Conservation (phyloP, 2,113 vertebrate species). For the Hystrix cristata region DNA sequence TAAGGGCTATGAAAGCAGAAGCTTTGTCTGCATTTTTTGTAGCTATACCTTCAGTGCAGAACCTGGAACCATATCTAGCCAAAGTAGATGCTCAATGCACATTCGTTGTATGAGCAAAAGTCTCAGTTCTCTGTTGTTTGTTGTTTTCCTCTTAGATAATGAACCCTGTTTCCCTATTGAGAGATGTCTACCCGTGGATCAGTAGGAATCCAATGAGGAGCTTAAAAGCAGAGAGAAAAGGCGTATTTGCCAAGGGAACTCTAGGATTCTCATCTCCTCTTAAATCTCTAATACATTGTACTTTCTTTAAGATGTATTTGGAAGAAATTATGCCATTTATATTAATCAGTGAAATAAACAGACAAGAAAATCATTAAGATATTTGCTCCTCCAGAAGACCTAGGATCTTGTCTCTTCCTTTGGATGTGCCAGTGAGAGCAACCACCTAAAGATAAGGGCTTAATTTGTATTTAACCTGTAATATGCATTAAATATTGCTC, state of each 20-base stretch:
- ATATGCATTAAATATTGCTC: too few species aligned
- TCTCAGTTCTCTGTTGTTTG: not conserved
- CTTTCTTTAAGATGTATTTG: not conserved
- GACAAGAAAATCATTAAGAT: not conserved
- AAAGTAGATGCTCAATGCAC: not conserved
- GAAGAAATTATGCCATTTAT: not conserved
- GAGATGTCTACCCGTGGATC: not conserved
- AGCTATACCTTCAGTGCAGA: not conserved
- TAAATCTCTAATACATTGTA: too few species aligned
- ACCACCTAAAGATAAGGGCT: not conserved
- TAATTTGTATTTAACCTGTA: not conserved
- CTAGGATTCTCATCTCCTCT: not conserved
- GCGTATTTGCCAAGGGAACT: not conserved
- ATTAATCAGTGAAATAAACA: not conserved
- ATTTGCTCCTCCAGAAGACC: not conserved
- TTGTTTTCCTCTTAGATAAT: not conserved
- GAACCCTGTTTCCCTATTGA: not conserved
- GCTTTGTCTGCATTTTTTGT: not conserved
- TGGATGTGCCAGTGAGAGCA: not conserved
- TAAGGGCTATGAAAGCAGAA: rapidly evolving
- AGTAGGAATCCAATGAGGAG: not conserved
- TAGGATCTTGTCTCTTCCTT: not conserved
- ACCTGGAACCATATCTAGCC: not conserved
- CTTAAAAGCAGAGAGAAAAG: not conserved
- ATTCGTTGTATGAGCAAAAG: not conserved